Base-by-base conservation (phyloP, 1,140 invertebrate species). In the Drosophila nannoptera region DNA sequence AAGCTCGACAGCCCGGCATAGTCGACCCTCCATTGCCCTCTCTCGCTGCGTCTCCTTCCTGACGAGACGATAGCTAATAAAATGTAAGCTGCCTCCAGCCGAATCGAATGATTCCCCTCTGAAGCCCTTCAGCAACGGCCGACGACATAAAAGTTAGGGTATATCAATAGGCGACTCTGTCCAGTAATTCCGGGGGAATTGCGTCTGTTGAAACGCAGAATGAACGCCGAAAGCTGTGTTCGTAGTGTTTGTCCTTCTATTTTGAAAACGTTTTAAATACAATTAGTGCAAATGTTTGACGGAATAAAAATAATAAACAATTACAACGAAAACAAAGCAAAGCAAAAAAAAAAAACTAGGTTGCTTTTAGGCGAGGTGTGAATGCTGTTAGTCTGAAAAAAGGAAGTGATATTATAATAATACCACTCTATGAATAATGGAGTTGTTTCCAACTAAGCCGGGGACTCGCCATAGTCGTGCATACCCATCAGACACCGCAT, bases 191-290 rank as follows among this genome's bases (percentile, higher is more conserved):
- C 3, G 3, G 1, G 22, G 22, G 22, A 22, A 22, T 22, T 22
- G 22, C 22, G 22, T 22, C 22, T 22, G 22, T 3, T 3, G 22
- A 33, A 9, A 2, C 9, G 8, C 1, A 38, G 12, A 43, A 43
- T 4, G 12, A 43, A 11, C 7, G 11, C 8, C 12, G 31, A 43
- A 55, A 43, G 22, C 7, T 40, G 2, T 16, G 22, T 38, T n/a
- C 52, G 7, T 6, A 22, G 8, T 8, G 12, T 16, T 54, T 22
- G 6, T 54, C 14, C 42, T 6, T 32, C n/a, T 22, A 42, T 42
- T 54, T 42, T 43, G 22, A n/a, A 12, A 56, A 45, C 54, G 40
- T 11, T 45, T 56, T 45, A 56, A 56, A 56, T 56, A 45, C 54
- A 56, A 56, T 56, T 56, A 56, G 40, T 22, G 6, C 11, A 45